Evolutionary conservation across 2,797 vertebrate genomes (phyloP), one percentile per base, ranked within the genome.

Genomic region (Poecilia picta): DNA sequence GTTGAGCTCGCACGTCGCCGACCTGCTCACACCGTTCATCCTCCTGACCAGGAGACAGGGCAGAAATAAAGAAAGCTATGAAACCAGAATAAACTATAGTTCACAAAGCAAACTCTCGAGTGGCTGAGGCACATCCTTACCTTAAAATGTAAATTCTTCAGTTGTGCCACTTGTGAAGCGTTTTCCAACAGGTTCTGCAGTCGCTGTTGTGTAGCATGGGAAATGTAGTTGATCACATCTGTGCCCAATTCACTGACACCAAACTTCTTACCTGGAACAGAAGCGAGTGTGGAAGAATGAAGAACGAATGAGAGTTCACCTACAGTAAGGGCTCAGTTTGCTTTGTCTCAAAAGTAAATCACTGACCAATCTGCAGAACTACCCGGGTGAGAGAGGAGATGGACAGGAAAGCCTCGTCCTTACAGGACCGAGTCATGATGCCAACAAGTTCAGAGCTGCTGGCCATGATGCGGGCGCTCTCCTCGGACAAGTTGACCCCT

Each of bases 391-490:
- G 95, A 51, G 93, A 93, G 23, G 96, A 87, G 0, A 96, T 94
- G 83, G 97, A 96, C 64, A 99, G 96, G 92, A 99, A 98, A 74
- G 96, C 93, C 90, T 99, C 97, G 0, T 98, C 97, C 87, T 98
- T 99, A 93, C 98, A 99, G 80, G 97, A 99, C 28, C 97, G 95
- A 41, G 97, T 99, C 89, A 98, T 95, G 0, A 96, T 95, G 89
- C 98, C 98, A 55, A 99, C 97, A n/a, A 98, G 86, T 80, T 98
- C 97, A 0, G 97, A 99, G 92, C 96, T 97, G 12, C 97, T 98
- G 85, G 98, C 98, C 90, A 99, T 89, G 93, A 99, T 99, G 55
- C 96, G 95, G 3, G 97, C 98, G 2, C 96, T 99, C 92, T 99
- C 98, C 92, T 99, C 98, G 0, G 97, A 98, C 64, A 99, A 88